phyloP scores from a whole-genome alignment of 2,113 vertebrate species.

The Turnix velox region DNA sequence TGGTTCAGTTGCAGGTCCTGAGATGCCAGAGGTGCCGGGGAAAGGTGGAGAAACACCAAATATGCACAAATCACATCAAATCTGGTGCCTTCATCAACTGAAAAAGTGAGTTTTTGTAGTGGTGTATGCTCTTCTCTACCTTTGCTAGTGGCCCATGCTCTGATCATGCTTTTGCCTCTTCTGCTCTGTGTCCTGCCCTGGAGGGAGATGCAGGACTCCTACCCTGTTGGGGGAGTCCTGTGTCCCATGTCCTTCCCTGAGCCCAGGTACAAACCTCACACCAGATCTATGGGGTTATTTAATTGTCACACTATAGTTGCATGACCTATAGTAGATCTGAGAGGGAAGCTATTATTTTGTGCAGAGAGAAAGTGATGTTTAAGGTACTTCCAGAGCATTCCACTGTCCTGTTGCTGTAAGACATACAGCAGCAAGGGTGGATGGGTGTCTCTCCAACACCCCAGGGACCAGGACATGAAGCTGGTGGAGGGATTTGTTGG shows the following conservation, averaged over 20 bases:
- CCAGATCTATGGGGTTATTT: fast-evolving
- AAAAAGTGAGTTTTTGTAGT: not conserved
- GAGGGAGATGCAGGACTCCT: not conserved
- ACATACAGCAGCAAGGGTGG: not conserved
- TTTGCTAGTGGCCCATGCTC: not conserved
- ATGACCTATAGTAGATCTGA: fast-evolving
- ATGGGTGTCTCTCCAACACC: not conserved
- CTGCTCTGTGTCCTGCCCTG: not conserved
- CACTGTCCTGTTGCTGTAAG: fast-evolving
- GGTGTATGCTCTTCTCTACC: fast-evolving
- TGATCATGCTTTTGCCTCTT: fast-evolving
- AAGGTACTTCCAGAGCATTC: fast-evolving
- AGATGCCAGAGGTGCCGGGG: fast-evolving
- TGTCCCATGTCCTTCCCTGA: not conserved
- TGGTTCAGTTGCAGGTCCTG: fast-evolving
- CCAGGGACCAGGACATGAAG: not conserved
- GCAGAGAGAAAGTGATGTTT: fast-evolving
- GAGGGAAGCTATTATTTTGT: not conserved
- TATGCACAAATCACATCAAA: fast-evolving
- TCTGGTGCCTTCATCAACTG: fast-evolving
- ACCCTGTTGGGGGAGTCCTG: fast-evolving
- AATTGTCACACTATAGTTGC: fast-evolving
- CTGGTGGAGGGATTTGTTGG: not conserved
- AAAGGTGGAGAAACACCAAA: fast-evolving
- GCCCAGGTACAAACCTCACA: fast-evolving